Base-by-base conservation (phyloP, 2,113 vertebrate genomes). In the Caracal caracal region DNA sequence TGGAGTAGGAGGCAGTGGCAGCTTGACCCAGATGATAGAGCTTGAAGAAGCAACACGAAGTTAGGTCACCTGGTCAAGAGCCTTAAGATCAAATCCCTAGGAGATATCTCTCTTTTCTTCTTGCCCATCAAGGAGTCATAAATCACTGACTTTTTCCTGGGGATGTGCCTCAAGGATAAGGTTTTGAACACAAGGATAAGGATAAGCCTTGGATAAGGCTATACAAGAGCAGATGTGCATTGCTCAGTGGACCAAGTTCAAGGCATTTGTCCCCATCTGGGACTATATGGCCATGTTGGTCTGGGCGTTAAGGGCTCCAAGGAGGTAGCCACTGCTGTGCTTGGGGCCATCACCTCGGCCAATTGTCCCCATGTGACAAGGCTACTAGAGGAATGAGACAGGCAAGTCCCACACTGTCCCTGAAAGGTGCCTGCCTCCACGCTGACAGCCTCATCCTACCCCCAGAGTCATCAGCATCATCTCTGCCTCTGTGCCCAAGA, bases 341-440 rank as follows among this genome's bases (percentile, higher is more conserved):
- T 19, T 19, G 7, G 53, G 75, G 30, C 10, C 24, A 33, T 86
- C 30, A 20, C 19, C 40, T 24, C 37, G 7, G 33, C 24, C n/a
- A 51, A 59, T 0, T 20, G n/a, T 61, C 40, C 7, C 2, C 0
- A 0, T 35, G 63, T 3, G 1, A 35, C 5, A 24, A 71, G 16
- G 17, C 5, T 20, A 4, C 70, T 84, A 12, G 56, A n/a, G n/a
- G 11, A 66, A 47, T 3, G 33, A 30, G 56, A 81, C 0, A 22
- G 10, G 20, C 0, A 17, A 80, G 19, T 16, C 68, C 75, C 56
- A 68, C 26, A 5, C 4, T 20, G 37, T 81, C 26, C 75, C 17
- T 81, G 19, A 37, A 24, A 81, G 47, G 33, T 2, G 3, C 24
- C 43, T 4, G 3, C 59, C 30, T 76, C 59, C 49, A 16, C 10